Evolutionary conservation across 2,888 invertebrate genomes (phyloP), one percentile per base, ranked within the genome.

Genomic region (Bombylius discolor): DNA sequence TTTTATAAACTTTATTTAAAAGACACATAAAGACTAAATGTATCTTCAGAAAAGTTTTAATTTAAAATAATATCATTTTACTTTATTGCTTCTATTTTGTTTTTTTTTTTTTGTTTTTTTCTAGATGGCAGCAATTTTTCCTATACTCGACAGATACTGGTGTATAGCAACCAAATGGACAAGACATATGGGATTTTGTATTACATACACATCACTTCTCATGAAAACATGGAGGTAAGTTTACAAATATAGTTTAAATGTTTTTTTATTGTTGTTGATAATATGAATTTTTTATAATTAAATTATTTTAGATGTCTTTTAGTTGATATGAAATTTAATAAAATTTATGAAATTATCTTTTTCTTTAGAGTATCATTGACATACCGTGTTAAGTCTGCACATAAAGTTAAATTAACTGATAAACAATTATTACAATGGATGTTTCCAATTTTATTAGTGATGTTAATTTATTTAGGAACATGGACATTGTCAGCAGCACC

Each of bases 121-220:
- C 11, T 74, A 93, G 92, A 93, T 93, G 89, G 90, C 90, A 48
- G 88, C 92, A 34, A 89, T 93, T 68, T 94, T 91, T 71, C 89
- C 91, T 9, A 88, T 90, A 50, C 76, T 93, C 66, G 90, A 90
- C 67, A 81, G 82, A 66, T 85, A 85, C 64, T 85, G 88, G 44
- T 95, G 95, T 71, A 86, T 92, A 62, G 87, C 89, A 9, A 90
- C 91, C 9, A 92, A 93, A 72, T 94, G 94, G 94, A 87, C 90
- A 1, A 80, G 93, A 6, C 93, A 95, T 74, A 80, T 94, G 74
- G 95, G 95, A 4, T 95, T 95, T 70, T 90, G 90, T 67, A 82
- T 95, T 58, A 91, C 94, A 3, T 95, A 94, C 70, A 93, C 93
- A 11, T 92, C 94, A 9, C 77, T 95, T 48, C 78, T 95, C 5